Conservation (phyloP, 2,888 invertebrate genomes). For the Folsomia manolachei region DNA sequence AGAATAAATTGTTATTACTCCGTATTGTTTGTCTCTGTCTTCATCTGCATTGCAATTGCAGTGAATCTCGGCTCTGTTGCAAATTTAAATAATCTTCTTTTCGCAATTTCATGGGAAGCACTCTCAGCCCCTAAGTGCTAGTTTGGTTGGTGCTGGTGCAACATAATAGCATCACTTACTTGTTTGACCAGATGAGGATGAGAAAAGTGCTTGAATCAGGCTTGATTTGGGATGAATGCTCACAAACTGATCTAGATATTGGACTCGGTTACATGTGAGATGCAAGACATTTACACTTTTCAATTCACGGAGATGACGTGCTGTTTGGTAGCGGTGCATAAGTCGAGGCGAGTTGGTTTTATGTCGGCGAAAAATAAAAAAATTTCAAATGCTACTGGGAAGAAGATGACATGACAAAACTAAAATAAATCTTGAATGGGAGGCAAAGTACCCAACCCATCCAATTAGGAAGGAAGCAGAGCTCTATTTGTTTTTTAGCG, state of each 20-base stretch:
- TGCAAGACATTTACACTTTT: conserved; percentile 4
- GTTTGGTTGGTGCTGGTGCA: too few relatives aligned
- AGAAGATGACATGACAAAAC: conserved; percentile 1
- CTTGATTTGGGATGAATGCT: too few relatives aligned
- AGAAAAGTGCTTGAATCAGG: background rate
- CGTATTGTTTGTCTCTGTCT: background rate
- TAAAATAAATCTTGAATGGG: conserved; percentile 1
- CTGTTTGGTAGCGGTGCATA: too few relatives aligned
- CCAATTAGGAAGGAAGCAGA: conserved; percentile 1
- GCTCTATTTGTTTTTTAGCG: background rate
- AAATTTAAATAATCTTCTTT: too few relatives aligned
- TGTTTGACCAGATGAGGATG: background rate
- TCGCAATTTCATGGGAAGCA: conserved; percentile 8
- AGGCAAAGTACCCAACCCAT: conserved; percentile 8
- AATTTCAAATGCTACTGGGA: background rate
- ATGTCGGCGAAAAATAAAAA: background rate
- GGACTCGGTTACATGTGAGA: conserved; percentile 6
- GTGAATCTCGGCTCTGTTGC: background rate
- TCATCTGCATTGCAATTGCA: background rate
- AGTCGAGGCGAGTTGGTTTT: too few relatives aligned
- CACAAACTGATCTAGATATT: conserved; percentile 12
- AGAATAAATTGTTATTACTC: background rate
- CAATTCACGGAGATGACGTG: too few relatives aligned
- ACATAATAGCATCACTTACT: too few relatives aligned
- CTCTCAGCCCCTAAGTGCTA: background rate